Evolutionary conservation across 2,113 vertebrate species (phyloP).

Genomic region (Caranx melampygus): DNA sequence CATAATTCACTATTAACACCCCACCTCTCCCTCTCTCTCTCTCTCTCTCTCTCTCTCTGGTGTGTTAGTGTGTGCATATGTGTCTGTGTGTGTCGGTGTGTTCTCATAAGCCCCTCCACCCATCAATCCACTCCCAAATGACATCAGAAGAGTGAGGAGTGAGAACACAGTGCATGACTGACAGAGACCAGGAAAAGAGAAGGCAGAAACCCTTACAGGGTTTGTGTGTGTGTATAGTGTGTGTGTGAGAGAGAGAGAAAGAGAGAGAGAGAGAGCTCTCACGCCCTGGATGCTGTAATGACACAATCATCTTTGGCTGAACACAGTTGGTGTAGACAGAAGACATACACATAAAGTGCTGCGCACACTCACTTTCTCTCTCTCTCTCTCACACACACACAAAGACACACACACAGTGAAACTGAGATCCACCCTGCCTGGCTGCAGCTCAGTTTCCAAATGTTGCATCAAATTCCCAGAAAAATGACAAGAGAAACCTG

Average conservation of each 20-base stretch:
- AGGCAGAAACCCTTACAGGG: conserved; percentile 1
- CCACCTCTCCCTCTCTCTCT: conserved; percentile 6
- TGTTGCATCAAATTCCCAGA: conserved; percentile 78
- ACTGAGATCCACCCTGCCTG: conserved; percentile 66
- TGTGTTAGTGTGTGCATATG: conserved; percentile 17
- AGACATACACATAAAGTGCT: conserved; percentile 24
- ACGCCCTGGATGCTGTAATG: conserved; percentile 69
- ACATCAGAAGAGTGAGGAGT: conserved; percentile 71
- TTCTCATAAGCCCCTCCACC: conserved; percentile 64
- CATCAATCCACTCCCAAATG: conserved; percentile 71
- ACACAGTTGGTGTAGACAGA: conserved; percentile 48
- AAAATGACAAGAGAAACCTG: conserved; percentile 74
- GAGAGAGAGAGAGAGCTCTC: conserved; percentile 28
- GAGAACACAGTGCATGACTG: conserved; percentile 63
- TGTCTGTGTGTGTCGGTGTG: conserved; percentile 6
- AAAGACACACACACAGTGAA: conserved; percentile 34
- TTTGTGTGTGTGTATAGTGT: conserved; percentile 35
- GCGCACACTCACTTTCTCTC: conserved; percentile 21
- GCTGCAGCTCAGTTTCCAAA: conserved; percentile 70
- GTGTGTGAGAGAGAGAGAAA: conserved; percentile 24
- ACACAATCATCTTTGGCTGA: conserved; percentile 67
- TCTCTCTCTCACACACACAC: conserved; percentile 33
- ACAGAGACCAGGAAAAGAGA: conserved; percentile 55
- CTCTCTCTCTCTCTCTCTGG: neutral
- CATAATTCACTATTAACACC: conserved; percentile 66